phyloP scores from a whole-genome alignment of 2,888 invertebrate genomes.

The Apodemia mormo region DNA sequence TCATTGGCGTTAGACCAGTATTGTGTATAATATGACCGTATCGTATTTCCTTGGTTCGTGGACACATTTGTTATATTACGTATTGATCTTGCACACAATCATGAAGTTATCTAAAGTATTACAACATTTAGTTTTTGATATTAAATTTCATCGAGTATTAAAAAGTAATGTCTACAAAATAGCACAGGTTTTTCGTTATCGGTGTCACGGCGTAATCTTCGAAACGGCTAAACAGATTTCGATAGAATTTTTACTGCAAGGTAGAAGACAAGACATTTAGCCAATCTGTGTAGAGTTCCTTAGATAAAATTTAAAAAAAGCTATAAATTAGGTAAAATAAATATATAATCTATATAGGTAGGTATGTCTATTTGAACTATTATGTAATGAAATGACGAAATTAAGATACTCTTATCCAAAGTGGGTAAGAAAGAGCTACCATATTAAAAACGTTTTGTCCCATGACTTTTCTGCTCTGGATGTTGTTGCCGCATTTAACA shows the following conservation, averaged over 20 bases:
- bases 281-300: too few relatives aligned
- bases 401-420: neutral
- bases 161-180: neutral
- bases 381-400: neutral
- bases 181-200: too few relatives aligned
- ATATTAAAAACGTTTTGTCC: neutral
- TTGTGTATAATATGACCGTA: neutral
- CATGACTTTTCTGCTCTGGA: neutral
- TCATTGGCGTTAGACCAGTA: neutral
- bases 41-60: conserved; percentile 1
- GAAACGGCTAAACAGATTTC: too few relatives aligned
- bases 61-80: conserved; percentile 4
- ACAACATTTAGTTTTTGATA: neutral
- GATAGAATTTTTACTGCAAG: too few relatives aligned
- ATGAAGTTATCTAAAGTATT: conserved; percentile 7
- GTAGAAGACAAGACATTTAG: too few relatives aligned
- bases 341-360: too few relatives aligned
- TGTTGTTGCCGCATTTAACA: too few relatives aligned
- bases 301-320: too few relatives aligned
- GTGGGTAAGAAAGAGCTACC: neutral
- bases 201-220: too few relatives aligned
- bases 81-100: neutral
- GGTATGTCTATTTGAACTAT: neutral
- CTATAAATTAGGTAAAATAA: too few relatives aligned
- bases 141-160: neutral